Conservation (phyloP, 2,113 vertebrate species). For the Pseudorectes ferrugineus region DNA sequence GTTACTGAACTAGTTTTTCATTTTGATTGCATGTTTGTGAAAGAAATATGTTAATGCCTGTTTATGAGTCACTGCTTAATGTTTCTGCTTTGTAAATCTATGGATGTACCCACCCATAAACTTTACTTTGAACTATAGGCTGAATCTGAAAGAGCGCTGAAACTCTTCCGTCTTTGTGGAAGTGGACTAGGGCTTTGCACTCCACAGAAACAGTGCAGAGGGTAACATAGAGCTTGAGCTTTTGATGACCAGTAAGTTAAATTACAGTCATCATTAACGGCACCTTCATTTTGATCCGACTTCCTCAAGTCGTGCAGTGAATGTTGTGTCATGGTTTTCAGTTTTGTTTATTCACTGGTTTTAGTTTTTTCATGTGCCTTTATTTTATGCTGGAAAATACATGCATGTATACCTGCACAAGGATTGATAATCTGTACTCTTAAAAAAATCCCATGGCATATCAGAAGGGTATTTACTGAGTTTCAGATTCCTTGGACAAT, state of each 20-base stretch:
- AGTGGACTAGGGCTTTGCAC: not conserved
- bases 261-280: fast-evolving
- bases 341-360: not conserved
- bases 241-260: not conserved
- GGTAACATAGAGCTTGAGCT: not conserved
- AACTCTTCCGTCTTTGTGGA: not conserved
- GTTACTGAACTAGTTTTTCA: not conserved
- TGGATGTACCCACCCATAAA: not conserved
- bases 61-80: not conserved
- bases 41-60: not conserved
- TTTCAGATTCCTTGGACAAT: not conserved
- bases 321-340: not conserved
- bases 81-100: not conserved
- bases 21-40: not conserved
- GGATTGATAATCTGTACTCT: not conserved
- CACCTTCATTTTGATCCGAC: not conserved
- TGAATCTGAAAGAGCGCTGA: fast-evolving
- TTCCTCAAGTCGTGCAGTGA: not conserved
- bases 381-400: not conserved
- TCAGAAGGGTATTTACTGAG: not conserved
- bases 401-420: not conserved
- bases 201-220: not conserved
- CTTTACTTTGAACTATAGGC: not conserved
- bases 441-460: not conserved
- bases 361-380: not conserved